These are phyloP conservation scores for Nyctalus aviator DNA, from an alignment of 2,797 vertebrate species.

Conservation along the genomic window DNA sequence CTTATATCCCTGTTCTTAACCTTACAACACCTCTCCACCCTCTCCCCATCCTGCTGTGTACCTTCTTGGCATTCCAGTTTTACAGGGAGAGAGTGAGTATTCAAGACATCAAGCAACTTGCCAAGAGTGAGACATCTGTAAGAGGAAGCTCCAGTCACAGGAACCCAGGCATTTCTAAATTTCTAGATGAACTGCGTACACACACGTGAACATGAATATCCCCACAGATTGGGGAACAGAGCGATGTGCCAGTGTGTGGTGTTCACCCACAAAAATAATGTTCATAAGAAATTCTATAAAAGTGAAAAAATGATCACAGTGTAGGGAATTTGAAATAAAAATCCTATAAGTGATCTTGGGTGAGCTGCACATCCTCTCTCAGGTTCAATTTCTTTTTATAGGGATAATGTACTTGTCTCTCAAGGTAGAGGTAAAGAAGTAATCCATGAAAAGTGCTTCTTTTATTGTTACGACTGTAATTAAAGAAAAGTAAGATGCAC, in stretches of 20 bases:
- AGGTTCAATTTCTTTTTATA: neutral
- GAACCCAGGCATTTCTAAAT: conserved; percentile 20
- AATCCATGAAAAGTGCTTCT: conserved; percentile 31
- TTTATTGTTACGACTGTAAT: neutral
- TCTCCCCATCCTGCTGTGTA: neutral
- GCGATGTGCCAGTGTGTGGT: neutral
- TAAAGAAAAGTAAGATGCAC: neutral
- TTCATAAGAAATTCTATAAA: neutral
- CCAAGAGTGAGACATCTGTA: neutral
- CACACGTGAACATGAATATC: neutral
- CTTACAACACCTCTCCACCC: neutral
- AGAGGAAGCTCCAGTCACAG: neutral
- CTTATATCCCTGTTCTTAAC: neutral
- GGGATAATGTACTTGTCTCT: neutral
- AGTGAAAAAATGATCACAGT: neutral
- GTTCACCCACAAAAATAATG: neutral
- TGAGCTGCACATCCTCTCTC: neutral
- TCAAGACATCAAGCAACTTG: conserved; percentile 12
- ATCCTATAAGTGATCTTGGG: neutral
- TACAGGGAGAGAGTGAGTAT: neutral
- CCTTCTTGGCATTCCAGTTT: neutral
- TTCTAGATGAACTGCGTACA: neutral
- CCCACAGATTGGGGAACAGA: neutral
- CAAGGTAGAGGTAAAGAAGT: neutral
- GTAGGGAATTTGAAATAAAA: conserved; percentile 21